A percentile compares a stretch with the other conserved stretches of the same genome.
Conservation (phyloP, 2,888 invertebrate genomes). For the Megamerina dolium region DNA sequence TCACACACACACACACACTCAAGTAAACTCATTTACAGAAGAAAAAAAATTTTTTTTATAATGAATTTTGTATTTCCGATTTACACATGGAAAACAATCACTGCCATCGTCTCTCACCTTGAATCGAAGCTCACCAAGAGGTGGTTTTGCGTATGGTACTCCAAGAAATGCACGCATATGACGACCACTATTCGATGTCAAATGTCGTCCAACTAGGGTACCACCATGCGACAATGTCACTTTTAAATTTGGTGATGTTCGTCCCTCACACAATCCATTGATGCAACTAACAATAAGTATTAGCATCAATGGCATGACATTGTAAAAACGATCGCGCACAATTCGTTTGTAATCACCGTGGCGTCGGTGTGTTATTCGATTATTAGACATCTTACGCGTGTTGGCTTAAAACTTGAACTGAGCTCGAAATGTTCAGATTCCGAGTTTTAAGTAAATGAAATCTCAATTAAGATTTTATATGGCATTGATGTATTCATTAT, state of each 20-base stretch:
- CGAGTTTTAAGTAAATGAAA: conserved; percentile 5
- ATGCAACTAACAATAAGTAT: no score
- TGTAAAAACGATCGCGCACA: conserved; percentile 3
- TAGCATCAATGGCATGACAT: no score
- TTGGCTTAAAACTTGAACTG: conserved; percentile 19
- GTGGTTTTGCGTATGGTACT: conserved; percentile 61
- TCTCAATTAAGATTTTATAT: not conserved
- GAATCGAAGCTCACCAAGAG: conserved; percentile 58
- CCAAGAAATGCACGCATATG: conserved; percentile 58
- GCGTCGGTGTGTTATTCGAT: no score
- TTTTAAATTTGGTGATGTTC: conserved; percentile 40
- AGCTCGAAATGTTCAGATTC: not conserved
- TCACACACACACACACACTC: no score
- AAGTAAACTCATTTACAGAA: no score
- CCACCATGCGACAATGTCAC: conserved; percentile 50
- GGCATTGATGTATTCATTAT: no score
- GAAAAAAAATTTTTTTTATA: no score
- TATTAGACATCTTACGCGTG: conserved; percentile 3
- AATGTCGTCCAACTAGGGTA: conserved; percentile 53
- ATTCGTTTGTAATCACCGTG: no score
- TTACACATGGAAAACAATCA: no score
- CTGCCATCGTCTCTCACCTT: conserved; percentile 54
- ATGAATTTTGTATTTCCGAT: no score
- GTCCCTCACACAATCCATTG: conserved; percentile 21
- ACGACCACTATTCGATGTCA: conserved; percentile 55